Evolutionary conservation across 2,888 invertebrate species (phyloP), one percentile per base, ranked within the genome.

Genomic region (Linnaemya tessellans): DNA sequence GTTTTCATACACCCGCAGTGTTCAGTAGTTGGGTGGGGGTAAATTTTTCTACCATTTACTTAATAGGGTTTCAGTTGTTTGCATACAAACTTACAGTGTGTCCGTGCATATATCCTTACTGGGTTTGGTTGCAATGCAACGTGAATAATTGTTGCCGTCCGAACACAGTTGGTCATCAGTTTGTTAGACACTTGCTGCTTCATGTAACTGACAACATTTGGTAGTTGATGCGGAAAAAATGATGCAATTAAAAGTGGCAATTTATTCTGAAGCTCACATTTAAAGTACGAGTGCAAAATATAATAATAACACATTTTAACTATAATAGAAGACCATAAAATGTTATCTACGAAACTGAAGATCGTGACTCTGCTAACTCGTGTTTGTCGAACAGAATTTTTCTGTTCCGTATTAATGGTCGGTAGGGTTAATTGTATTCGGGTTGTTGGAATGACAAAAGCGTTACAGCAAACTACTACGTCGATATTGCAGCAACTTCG

Each of bases 111-210:
- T 13, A 11, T 15, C 7, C 18, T 22, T 25, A 18, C 3, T 64
- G 18, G 62, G 41, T 51, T 38, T 58, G 22, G n/a, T 60, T 51
- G 65, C 49, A 49, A 49, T 25, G 56, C 18, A 49, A 67, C 67
- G 67, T 74, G 65, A 73, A 58, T 73, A 74, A 80, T 80, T 73
- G n/a, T 41, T 58, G 41, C 46, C 35, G 46, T 56, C 58, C 58
- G 20, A 60, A 38, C 25, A 41, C 56, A 73, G 38, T 67, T 67
- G 65, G 65, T 41, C 56, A 41, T 35, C 46, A 73, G 56, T 65
- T 56, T 73, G 65, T 58, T 49, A 35, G 35, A 46, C 49, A 51
- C 62, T 70, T 70, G 70, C 51, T 65, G 56, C 65, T 54, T 35
- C 30, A 64, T 56, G 64, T 18, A 54, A 71, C 79, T 64, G 56